Evolutionary conservation across 2,113 vertebrate genomes (phyloP).

Genomic region (Penelope pileata): DNA sequence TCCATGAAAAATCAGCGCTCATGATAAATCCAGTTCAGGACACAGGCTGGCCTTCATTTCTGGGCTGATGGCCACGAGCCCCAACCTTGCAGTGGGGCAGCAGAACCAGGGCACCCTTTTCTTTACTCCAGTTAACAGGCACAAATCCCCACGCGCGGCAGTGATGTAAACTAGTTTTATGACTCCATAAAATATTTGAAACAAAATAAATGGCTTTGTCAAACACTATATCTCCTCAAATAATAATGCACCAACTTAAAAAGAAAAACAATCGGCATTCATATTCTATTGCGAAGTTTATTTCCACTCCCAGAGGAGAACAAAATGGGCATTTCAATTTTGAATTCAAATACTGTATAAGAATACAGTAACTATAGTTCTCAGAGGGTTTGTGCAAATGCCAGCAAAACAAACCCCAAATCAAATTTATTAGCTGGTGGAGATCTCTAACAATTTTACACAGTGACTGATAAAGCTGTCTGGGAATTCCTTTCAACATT

Average conservation of each 20-base stretch:
- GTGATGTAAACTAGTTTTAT: slow-evolving; percentile 57
- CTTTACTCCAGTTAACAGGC: background rate
- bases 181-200: slow-evolving; percentile 70
- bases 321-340: slow-evolving; percentile 43
- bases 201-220: slow-evolving; percentile 69
- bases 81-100: background rate
- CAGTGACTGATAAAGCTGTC: slow-evolving; percentile 73
- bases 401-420: slow-evolving; percentile 75
- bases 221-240: slow-evolving; percentile 66
- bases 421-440: slow-evolving; percentile 81
- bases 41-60: background rate
- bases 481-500: slow-evolving; percentile 77
- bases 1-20: background rate
- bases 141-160: slow-evolving; percentile 58
- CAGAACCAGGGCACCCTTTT: background rate
- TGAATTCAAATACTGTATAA: slow-evolving; percentile 75
- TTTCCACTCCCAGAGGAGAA: slow-evolving; percentile 65
- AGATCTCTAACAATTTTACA: slow-evolving; percentile 78
- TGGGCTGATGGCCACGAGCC: background rate
- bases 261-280: slow-evolving; percentile 62
- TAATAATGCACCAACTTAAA: slow-evolving; percentile 51
- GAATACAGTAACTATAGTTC: slow-evolving; percentile 78
- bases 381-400: slow-evolving; percentile 80
- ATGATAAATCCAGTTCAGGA: background rate
- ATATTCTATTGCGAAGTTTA: slow-evolving; percentile 71